Base-by-base conservation (phyloP, 2,113 vertebrate species). In the Tenebrosternarchus preto region DNA sequence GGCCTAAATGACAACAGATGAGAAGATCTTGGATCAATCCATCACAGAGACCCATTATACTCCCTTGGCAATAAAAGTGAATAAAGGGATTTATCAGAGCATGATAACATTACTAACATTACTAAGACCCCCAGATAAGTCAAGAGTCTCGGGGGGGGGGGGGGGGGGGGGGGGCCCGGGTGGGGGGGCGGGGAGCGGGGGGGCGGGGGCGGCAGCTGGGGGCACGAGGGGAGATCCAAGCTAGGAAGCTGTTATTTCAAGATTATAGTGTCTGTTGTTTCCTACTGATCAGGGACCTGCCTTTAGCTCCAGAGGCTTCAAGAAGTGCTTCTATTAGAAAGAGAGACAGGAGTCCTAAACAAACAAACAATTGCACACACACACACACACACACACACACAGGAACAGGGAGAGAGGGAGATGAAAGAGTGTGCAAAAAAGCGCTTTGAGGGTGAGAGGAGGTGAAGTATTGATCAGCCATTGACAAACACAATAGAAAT, bases 401-500 rank as follows among this genome's bases (percentile, higher is more conserved):
- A n/a, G 69, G 66, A 50, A 66, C 78, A 64, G 69, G 87, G 81
- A 66, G 71, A 80, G 24, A 0, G 36, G 11, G 25, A 86, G 55
- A 76, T 76, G 25, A 22, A 85, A 71, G 78, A 55, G 71, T 83
- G 76, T 73, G 64, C 4, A 1, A 59, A 11, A 68, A 82, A 75
- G 83, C 76, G 89, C 90, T 96, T 94, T 89, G 93, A 95, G 94
- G 91, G 92, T 90, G 91, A 89, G 88, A 88, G 90, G 91, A 95
- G 88, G 93, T 90, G 93, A 95, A 93, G 92, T 95, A 95, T 96
- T 82, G 91, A 94, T 94, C 94, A 96, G 91, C 91, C 93, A 95
- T 95, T 95, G 95, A 95, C 94, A 95, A 96, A 95, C 91, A 91
- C 92, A 93, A 94, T 92, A 95, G 95, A 96, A 95, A 97, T 95